These are phyloP conservation scores for Chrysoperla carnea DNA, from an alignment of 1,140 invertebrate genomes.

Conservation along the genomic window DNA sequence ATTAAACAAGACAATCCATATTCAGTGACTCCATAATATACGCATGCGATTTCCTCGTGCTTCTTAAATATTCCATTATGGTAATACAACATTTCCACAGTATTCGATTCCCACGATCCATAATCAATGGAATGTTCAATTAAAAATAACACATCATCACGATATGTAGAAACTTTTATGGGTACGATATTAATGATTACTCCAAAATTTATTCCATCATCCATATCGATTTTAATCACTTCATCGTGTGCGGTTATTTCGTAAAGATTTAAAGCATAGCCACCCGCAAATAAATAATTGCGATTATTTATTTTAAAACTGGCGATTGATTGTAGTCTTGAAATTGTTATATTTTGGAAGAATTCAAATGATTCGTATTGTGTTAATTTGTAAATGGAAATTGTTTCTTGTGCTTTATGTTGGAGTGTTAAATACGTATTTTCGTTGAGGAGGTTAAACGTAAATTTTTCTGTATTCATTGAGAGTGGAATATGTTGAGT, in stretches of 20 bases:
- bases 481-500: conserved; percentile 4
- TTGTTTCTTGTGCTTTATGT: conserved; percentile 7
- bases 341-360: conserved; percentile 7
- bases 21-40: conserved; percentile 13
- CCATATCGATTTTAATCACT: conserved; percentile 10
- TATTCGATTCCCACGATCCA: conserved; percentile 19
- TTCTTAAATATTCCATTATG: conserved; percentile 26
- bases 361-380: conserved; percentile 7
- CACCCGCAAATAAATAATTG: conserved; percentile 25
- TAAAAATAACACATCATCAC: conserved; percentile 29
- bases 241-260: conserved; percentile 19
- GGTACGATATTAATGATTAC: conserved; percentile 19
- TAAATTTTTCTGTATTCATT: conserved; percentile 2
- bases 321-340: conserved; percentile 4
- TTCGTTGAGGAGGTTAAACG: conserved; percentile 1
- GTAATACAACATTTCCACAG: conserved; percentile 28
- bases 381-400: conserved; percentile 10
- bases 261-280: conserved; percentile 21
- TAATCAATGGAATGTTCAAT: conserved; percentile 26
- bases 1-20: conserved; percentile 22
- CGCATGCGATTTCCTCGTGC: conserved; percentile 24
- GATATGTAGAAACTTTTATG: conserved; percentile 23
- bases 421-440: conserved; percentile 11
- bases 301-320: conserved; percentile 23
- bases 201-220: conserved; percentile 11